Evolutionary conservation across 2,797 vertebrate species (phyloP), one percentile per base, ranked within the genome.

Genomic region (Oryzias sinensis): DNA sequence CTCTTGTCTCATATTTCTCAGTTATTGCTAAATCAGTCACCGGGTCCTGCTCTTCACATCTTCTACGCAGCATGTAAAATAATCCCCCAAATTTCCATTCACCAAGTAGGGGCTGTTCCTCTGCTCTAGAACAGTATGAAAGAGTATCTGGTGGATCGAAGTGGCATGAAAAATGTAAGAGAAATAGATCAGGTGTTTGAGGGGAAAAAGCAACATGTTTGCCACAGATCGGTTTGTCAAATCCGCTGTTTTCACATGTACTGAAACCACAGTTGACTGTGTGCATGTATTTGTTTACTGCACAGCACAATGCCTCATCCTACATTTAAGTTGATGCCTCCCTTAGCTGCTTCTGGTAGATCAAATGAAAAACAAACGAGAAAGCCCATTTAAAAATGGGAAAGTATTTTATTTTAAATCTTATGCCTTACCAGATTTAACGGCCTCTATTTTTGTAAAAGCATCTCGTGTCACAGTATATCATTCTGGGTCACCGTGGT

Each of bases 1-100:
- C 79, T 75, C 86, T 89, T 83, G 85, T 90, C 90, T 92, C 90
- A 83, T 70, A 90, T 91, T 91, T 94, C 90, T 84, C 70, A 81
- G 77, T 88, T 92, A 89, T 92, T 91, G 86, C 90, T 93, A 91
- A 92, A 93, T 90, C 80, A 90, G 85, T 89, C 89, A 59, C 90
- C 59, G 79, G 72, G 72, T 77, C 77, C 78, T 83, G 86, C 87
- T 90, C 90, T 90, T 92, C 84, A 88, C 89, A 89, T 91, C 88
- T 87, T 88, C 81, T 78, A 74, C 66, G 62, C 73, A 82, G 88
- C 89, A 85, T 91, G 89, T 92, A 92, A 93, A 93, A 89, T 90
- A 93, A 93, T 89, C 80, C 84, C 33, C 77, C 57, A 77, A 88
- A 87, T 89, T 91, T 93, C 88, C 85, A 91, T 86, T 77, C 70